phyloP scores from a whole-genome alignment of 1,140 invertebrate species.

The Matsumurasca onukii region DNA sequence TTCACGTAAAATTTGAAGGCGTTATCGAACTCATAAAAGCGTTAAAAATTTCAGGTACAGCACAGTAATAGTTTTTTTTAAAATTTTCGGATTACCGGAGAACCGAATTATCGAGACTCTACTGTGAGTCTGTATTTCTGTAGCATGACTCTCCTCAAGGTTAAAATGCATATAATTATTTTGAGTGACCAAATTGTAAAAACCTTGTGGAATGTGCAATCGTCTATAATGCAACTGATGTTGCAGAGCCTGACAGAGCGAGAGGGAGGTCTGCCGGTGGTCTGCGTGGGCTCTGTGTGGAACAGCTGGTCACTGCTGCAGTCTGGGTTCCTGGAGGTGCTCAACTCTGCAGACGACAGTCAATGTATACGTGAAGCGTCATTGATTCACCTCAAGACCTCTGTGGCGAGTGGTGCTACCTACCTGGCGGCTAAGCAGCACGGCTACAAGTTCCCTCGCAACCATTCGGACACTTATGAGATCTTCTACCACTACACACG shows the following conservation, averaged over 20 bases:
- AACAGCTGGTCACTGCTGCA: constrained; percentile 85
- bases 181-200: too few relatives aligned
- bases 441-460: constrained; percentile 51
- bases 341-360: constrained; percentile 49
- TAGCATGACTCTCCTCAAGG: too few relatives aligned
- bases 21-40: too few relatives aligned
- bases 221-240: too few relatives aligned
- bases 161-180: too few relatives aligned
- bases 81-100: too few relatives aligned
- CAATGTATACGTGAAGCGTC: constrained; percentile 54
- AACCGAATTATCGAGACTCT: too few relatives aligned
- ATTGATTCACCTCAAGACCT: constrained; percentile 62
- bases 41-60: too few relatives aligned
- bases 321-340: constrained; percentile 62
- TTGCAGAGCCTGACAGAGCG: constrained; percentile 55
- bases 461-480: constrained; percentile 55
- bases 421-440: constrained; percentile 68
- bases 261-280: constrained; percentile 70
- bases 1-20: too few relatives aligned
- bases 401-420: constrained; percentile 71
- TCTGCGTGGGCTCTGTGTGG: constrained; percentile 96
- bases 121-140: too few relatives aligned
- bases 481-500: constrained; percentile 54
- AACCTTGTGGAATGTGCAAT: too few relatives aligned
- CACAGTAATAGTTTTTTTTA: too few relatives aligned